Conservation (phyloP, 2,797 vertebrate species). For the Dendrocincla fuliginosa region DNA sequence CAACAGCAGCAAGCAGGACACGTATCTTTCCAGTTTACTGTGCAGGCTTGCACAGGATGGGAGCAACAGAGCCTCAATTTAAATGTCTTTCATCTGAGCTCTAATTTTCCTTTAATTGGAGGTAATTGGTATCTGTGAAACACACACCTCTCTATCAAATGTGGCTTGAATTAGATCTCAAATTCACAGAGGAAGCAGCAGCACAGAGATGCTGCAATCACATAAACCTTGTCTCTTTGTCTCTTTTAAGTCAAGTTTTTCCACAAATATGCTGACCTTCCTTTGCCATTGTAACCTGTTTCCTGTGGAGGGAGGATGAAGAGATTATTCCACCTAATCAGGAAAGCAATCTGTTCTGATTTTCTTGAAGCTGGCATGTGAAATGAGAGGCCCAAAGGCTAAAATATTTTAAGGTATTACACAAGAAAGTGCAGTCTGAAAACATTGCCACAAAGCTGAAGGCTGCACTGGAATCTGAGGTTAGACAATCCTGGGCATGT, state of each 20-base stretch:
- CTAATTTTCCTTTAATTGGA: background rate
- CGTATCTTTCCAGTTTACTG: background rate
- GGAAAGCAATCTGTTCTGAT: slow-evolving; percentile 44
- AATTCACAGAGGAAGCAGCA: background rate
- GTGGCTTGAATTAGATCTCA: background rate
- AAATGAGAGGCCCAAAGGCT: background rate
- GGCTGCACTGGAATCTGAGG: background rate
- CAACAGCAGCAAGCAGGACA: background rate
- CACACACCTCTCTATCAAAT: background rate
- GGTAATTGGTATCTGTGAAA: background rate
- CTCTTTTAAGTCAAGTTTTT: background rate
- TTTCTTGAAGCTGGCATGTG: background rate
- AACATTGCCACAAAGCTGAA: background rate
- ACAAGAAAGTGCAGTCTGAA: background rate
- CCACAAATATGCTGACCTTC: background rate
- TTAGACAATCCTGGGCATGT: background rate
- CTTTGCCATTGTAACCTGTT: slow-evolving; percentile 27
- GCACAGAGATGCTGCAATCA: background rate
- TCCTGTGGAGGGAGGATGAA: slow-evolving; percentile 34
- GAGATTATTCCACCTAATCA: slow-evolving; percentile 45
- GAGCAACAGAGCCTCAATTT: background rate
- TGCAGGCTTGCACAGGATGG: background rate
- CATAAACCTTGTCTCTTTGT: background rate
- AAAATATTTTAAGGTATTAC: background rate
- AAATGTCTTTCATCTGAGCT: background rate